These are phyloP conservation scores for Crocidura indochinensis DNA, from an alignment of 2,797 vertebrate genomes.

Conservation along the genomic window DNA sequence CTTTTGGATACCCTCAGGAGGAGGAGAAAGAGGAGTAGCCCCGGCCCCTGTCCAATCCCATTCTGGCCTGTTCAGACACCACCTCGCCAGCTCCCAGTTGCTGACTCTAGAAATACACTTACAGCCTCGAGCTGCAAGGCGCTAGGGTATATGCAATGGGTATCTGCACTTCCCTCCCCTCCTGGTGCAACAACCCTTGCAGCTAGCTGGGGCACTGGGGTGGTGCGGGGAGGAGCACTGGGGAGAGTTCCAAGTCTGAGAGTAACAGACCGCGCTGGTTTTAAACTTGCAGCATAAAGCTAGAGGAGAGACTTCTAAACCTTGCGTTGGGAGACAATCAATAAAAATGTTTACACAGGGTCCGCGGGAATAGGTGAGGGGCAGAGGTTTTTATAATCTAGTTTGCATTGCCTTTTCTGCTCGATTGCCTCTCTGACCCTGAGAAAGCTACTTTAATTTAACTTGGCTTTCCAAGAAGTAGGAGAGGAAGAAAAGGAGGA, in stretches of 20 bases:
- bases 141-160: background rate
- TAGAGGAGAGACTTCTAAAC: background rate
- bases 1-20: background rate
- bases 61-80: background rate
- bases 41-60: background rate
- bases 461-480: constrained; percentile 73
- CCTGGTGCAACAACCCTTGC: background rate
- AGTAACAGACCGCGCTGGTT: background rate
- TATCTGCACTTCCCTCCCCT: background rate
- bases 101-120: background rate
- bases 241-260: background rate
- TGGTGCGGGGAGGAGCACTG: too few relatives aligned
- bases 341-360: constrained; percentile 56
- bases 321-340: constrained; percentile 54
- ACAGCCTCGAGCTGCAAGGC: background rate
- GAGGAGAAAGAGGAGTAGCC: background rate
- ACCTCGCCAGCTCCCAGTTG: background rate
- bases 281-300: background rate
- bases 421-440: constrained; percentile 67
- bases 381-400: constrained; percentile 50
- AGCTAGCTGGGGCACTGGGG: too few relatives aligned
- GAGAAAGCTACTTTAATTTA: constrained; percentile 76
- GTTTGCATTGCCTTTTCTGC: constrained; percentile 46
- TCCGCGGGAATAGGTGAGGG: background rate
- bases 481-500: constrained; percentile 1